A percentile compares a stretch with the other conserved stretches of the same genome.
phyloP scores from a whole-genome alignment of 2,888 invertebrate genomes.

The Neoscelio sp. region DNA sequence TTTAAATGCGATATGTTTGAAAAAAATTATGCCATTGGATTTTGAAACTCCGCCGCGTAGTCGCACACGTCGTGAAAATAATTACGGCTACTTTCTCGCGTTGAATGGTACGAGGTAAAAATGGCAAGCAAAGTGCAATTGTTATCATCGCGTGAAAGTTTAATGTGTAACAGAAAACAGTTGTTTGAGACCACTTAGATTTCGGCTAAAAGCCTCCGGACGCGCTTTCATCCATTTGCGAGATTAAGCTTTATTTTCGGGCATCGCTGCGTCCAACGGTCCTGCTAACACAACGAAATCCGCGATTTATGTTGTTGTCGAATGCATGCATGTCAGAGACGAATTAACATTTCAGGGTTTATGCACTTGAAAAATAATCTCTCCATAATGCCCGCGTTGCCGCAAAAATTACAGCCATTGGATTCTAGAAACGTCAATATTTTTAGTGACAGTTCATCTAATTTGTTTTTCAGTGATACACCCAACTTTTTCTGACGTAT shows the following conservation, averaged over 20 bases:
- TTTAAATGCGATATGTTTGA: slow-evolving; percentile 29
- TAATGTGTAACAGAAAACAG: slow-evolving; percentile 69
- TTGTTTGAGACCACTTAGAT: slow-evolving; percentile 72
- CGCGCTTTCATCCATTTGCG: slow-evolving; percentile 67
- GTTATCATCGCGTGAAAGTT: slow-evolving; percentile 66
- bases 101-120: slow-evolving; percentile 52
- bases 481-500: too few relatives aligned
- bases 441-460: too few relatives aligned
- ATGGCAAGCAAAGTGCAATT: slow-evolving; percentile 60
- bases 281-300: slow-evolving; percentile 50
- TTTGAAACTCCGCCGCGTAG: slow-evolving; percentile 25
- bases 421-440: too few relatives aligned
- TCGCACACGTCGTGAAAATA: slow-evolving; percentile 50
- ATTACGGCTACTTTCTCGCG: slow-evolving; percentile 55
- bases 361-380: slow-evolving; percentile 24
- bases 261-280: slow-evolving; percentile 53
- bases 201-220: slow-evolving; percentile 71
- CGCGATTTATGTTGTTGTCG: slow-evolving; percentile 61
- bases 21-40: slow-evolving; percentile 32
- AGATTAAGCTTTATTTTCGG: slow-evolving; percentile 68
- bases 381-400: background rate
- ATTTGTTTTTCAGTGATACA: too few relatives aligned
- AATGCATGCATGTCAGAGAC: slow-evolving; percentile 44
- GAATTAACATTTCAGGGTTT: slow-evolving; percentile 49
- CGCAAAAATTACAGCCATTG: too few relatives aligned